Evolutionary conservation across 2,113 vertebrate genomes (phyloP).

Genomic region (Epinephelus fuscoguttatus): DNA sequence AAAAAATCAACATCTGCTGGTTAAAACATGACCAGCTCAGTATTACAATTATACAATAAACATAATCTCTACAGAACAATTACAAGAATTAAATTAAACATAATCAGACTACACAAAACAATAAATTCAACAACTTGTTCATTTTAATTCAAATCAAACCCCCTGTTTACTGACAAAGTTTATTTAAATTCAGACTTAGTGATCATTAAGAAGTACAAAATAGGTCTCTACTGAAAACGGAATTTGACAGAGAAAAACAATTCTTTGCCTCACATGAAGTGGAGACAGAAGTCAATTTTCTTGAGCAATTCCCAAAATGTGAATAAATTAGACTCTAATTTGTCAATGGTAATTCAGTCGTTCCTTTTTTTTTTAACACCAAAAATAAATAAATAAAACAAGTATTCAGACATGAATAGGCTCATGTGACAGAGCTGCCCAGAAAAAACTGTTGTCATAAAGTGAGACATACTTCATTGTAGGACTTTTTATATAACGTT

Average conservation of each 20-base stretch:
- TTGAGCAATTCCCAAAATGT: neutral
- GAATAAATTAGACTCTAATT: neutral
- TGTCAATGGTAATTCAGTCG: neutral
- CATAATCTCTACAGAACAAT: neutral
- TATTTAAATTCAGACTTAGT: neutral
- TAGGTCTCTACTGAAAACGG: neutral
- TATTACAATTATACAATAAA: neutral
- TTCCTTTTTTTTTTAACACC: neutral
- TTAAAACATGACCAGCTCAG: neutral
- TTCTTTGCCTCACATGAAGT: neutral
- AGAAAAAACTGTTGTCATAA: neutral
- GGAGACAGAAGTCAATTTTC: neutral
- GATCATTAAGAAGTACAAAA: neutral
- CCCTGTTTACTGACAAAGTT: neutral
- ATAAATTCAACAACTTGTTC: neutral
- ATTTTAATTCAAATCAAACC: conserved; percentile 25
- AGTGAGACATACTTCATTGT: neutral
- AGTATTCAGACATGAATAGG: neutral
- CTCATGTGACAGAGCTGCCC: neutral
- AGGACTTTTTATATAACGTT: neutral
- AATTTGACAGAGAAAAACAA: neutral
- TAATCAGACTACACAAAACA: neutral
- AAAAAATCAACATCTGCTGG: neutral
- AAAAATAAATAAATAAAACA: too few species aligned
- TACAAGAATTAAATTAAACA: conserved; percentile 1